These are phyloP conservation scores for Eunapius fragilis DNA, from an alignment of 37 sponge, comb jelly and placozoan genomes.

Conservation along the genomic window DNA sequence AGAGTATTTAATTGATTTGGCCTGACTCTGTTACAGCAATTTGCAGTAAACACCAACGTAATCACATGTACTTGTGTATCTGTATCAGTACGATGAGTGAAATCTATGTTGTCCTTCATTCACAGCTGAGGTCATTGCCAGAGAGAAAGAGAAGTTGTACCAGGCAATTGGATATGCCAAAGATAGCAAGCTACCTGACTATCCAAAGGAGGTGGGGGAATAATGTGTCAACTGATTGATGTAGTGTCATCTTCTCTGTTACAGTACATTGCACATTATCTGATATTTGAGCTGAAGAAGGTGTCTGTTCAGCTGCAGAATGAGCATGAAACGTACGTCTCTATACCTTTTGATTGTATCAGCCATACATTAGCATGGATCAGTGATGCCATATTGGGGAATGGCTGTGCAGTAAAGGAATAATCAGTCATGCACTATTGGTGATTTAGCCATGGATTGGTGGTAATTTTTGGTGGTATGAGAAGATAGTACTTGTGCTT, in stretches of 20 bases:
- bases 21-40: too few relatives aligned
- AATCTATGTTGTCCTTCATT: neutral
- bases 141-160: slow-evolving; percentile 74
- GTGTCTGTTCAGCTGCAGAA: slow-evolving; percentile 45
- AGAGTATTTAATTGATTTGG: too few relatives aligned
- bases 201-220: slow-evolving; percentile 49
- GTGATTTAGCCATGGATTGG: too few relatives aligned
- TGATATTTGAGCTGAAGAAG: slow-evolving; percentile 33
- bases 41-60: too few relatives aligned
- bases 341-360: neutral
- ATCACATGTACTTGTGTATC: neutral
- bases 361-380: neutral
- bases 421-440: neutral
- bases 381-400: neutral
- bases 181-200: slow-evolving; percentile 19
- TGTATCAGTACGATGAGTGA: neutral
- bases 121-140: slow-evolving; percentile 51
- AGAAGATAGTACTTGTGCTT: too few relatives aligned
- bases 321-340: slow-evolving; percentile 21
- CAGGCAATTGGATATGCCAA: slow-evolving; percentile 75
- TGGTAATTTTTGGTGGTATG: too few relatives aligned
- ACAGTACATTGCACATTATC: slow-evolving; percentile 69
- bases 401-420: too few relatives aligned
- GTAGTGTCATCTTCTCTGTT: neutral
- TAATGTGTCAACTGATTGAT: slow-evolving; percentile 3